Base-by-base conservation (phyloP, 2,113 vertebrate genomes). In the Eclectus roratus region DNA sequence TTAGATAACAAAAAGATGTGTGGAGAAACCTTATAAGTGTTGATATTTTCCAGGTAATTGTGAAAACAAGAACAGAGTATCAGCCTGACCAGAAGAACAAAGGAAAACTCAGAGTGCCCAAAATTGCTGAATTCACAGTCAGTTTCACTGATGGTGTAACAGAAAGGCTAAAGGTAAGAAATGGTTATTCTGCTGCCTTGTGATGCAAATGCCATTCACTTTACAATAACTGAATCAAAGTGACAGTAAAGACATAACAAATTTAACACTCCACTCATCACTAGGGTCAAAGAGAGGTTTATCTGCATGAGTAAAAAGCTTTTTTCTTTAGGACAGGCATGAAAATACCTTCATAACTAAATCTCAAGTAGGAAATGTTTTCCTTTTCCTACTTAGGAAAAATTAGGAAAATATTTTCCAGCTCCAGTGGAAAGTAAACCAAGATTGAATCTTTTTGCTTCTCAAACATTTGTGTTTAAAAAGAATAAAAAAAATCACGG, bases 121-220 rank as follows among this genome's bases (percentile, higher is more conserved):
- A 99, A 98, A 99, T 99, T 91, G 99, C 99, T 70, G 99, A 99
- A 96, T 99, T 99, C 98, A 99, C 99, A 98, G 99, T 99, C 98
- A 99, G 99, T 98, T 98, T 99, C 89, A 99, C 98, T 78, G 98
- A 98, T 92, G 98, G 98, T 29, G 98, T 99, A 85, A 98, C 98
- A 91, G 98, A 99, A 97, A 98, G 98, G 96, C 98, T 98, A 91
- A 99, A 99, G 99, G 98, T 99, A 98, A 97, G 97, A 85, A 91
- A 80, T 84, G 39, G 29, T 70, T 80, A 7, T 91, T 91, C 61
- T 94, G 61, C 84, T 91, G 93, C 76, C 82, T 96, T 72, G 76
- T 65, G 56, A 70, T 94, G 76, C 53, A 88, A 96, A 88, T 87
- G 29, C 63, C 78, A 80, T 87, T 90, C 58, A 44, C 82, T 91